Evolutionary conservation across 2,888 invertebrate genomes (phyloP).

Genomic region (Stenolophus ochropezus): DNA sequence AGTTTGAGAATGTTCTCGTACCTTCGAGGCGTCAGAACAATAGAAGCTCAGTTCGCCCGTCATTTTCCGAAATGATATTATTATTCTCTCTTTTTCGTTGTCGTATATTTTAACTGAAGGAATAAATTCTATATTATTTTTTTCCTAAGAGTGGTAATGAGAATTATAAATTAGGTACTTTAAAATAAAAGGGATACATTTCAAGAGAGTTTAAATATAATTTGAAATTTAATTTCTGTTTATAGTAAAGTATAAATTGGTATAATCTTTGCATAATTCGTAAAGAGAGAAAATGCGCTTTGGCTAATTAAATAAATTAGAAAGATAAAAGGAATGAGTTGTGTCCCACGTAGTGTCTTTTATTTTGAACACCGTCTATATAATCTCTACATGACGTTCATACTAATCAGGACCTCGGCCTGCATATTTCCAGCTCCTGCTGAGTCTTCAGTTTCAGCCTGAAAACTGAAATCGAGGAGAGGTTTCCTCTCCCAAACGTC

Average conservation of each 20-base stretch:
- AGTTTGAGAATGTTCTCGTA: too few relatives aligned
- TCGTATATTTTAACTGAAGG: background rate
- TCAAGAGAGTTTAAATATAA: background rate
- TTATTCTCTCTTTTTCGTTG: too few relatives aligned
- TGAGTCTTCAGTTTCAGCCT: background rate
- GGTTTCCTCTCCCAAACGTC: background rate
- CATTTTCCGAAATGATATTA: too few relatives aligned
- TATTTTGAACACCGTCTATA: background rate
- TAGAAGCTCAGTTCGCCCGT: too few relatives aligned
- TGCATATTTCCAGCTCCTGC: slow-evolving; percentile 1
- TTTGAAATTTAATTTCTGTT: background rate
- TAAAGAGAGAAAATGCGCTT: background rate
- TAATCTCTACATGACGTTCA: slow-evolving; percentile 14
- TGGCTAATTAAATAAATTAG: slow-evolving; percentile 29
- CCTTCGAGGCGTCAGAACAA: too few relatives aligned
- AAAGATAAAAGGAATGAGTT: background rate
- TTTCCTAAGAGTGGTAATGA: background rate
- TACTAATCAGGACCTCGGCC: slow-evolving; percentile 21
- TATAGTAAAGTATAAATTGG: background rate
- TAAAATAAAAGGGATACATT: background rate
- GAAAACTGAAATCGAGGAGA: slow-evolving; percentile 2
- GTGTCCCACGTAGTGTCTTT: background rate
- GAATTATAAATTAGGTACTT: background rate
- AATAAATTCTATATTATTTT: too few relatives aligned
- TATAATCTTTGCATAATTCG: background rate